Base-by-base conservation (phyloP, 2,888 invertebrate species). In the Brenthis ino region DNA sequence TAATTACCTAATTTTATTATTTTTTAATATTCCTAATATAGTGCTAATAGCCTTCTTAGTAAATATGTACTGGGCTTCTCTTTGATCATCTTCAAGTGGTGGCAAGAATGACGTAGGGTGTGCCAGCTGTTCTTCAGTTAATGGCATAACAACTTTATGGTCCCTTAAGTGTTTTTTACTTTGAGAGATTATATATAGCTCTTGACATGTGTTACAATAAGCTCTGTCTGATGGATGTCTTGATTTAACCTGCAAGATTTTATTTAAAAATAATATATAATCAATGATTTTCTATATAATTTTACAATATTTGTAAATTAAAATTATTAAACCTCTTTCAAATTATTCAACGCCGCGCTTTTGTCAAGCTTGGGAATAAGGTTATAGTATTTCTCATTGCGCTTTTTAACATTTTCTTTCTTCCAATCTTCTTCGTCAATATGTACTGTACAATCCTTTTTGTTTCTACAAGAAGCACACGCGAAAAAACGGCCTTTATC, bases 61-160 rank as follows among this genome's bases (percentile, higher is more conserved):
- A 85, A 98, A 98, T 77, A 98, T 94, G 85, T 96, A 98, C 85
- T 98, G 98, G 0, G 98, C 98, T 87, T 98, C 97, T 33, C 95
- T 95, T 75, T 96, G 96, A 63, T 96, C 94, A 86, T 96, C 94
- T 57, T 95, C 94, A 14, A 96, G 80, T 0, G 97, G 95, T 43
- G 93, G 93, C 12, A 98, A 84, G 79, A 97, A 93, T 67, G 93
- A 92, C 0, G 96, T 95, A 0, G 97, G 96, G 75, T 94, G 91
- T 3, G 80, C 77, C 28, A 96, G 84, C 72, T 94, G 90, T 72
- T 95, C 87, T 77, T 95, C 94, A 0, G 93, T 91, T 6, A 96
- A 78, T 33, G 92, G 88, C 47, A 85, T 86, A 12, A 88, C 82
- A 0, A 95, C 79, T 33, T 93, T 85, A 71, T 93, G 91, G 78